These are phyloP conservation scores for Seira musarum DNA, from an alignment of 2,888 invertebrate genomes.

Conservation along the genomic window DNA sequence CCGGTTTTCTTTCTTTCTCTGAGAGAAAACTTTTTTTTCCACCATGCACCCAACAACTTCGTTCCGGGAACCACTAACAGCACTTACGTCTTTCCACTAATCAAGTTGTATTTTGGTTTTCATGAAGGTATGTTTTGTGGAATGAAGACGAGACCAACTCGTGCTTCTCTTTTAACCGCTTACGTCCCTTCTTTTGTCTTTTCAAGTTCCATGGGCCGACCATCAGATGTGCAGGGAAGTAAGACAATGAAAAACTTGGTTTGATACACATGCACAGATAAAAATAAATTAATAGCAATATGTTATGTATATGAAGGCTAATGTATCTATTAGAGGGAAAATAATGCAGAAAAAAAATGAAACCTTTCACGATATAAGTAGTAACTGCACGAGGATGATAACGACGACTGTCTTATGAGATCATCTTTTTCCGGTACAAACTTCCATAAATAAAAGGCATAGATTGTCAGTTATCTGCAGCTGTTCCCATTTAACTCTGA, in stretches of 20 bases:
- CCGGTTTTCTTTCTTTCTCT: constrained; percentile 27
- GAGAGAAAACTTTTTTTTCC: constrained; percentile 14
- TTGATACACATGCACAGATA: too few relatives aligned
- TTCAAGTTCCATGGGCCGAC: neutral
- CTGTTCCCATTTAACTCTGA: constrained; percentile 2
- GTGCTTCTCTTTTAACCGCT: constrained; percentile 1
- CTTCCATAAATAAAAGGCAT: constrained; percentile 2
- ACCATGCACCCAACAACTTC: constrained; percentile 37
- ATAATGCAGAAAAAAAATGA: too few relatives aligned
- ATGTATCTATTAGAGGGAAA: too few relatives aligned
- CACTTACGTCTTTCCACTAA: constrained; percentile 52
- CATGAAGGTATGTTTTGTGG: constrained; percentile 42
- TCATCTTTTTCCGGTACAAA: constrained; percentile 10
- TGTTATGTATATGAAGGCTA: too few relatives aligned
- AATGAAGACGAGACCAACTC: constrained; percentile 3
- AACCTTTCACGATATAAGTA: too few relatives aligned
- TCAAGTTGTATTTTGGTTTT: constrained; percentile 58
- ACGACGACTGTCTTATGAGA: neutral
- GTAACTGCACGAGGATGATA: too few relatives aligned
- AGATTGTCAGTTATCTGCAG: neutral
- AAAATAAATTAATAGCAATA: too few relatives aligned
- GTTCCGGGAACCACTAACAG: constrained; percentile 44
- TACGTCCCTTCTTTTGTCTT: neutral
- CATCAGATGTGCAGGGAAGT: constrained; percentile 4
- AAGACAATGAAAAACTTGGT: neutral